phyloP scores from a whole-genome alignment of 1,140 invertebrate genomes.

The Saccostrea echinata region DNA sequence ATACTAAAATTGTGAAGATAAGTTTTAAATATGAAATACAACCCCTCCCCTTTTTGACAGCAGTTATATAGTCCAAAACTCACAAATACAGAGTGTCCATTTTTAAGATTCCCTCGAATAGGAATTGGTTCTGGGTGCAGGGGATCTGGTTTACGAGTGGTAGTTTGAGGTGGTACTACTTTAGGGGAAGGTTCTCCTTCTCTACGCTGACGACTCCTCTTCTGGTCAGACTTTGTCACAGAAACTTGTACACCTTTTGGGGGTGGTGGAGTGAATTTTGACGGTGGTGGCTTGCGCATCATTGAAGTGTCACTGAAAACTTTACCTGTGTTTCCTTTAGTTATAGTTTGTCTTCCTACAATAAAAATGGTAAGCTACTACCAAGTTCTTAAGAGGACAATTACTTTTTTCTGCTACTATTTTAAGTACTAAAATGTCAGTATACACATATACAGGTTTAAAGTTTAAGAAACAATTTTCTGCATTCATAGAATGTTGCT shows the following conservation, averaged over 20 bases:
- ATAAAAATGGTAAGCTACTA: background rate
- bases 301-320: conserved; percentile 52
- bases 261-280: background rate
- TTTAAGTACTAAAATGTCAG: too few relatives aligned
- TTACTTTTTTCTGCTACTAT: background rate
- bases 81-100: background rate
- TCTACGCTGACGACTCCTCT: background rate
- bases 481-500: too few relatives aligned
- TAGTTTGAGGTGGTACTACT: background rate
- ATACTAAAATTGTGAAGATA: too few relatives aligned
- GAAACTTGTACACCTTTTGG: background rate
- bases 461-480: too few relatives aligned
- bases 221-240: background rate
- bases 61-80: background rate
- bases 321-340: conserved; percentile 2
- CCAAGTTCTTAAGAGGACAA: background rate
- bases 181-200: background rate
- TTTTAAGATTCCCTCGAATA: background rate
- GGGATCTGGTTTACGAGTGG: background rate
- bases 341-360: conserved; percentile 3
- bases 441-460: too few relatives aligned
- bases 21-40: too few relatives aligned
- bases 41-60: too few relatives aligned
- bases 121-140: background rate
- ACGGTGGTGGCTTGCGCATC: background rate